Base-by-base conservation (phyloP, 2,113 vertebrate species). In the Struthio camelus region DNA sequence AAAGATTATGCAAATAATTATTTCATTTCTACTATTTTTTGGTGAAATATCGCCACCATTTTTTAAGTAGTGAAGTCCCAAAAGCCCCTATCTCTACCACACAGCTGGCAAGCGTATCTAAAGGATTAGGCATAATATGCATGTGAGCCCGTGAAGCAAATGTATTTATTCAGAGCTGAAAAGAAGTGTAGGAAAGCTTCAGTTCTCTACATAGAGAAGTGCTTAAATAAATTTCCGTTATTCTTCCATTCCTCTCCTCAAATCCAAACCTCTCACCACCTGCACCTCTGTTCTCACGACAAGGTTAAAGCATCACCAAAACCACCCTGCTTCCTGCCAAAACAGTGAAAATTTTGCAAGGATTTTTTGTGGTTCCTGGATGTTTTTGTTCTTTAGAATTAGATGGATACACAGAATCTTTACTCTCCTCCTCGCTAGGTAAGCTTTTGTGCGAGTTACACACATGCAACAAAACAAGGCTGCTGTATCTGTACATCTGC, bases 51-150 rank as follows among this genome's bases (percentile, higher is more conserved):
- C 89, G 19, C 89, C 90, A 83, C 94, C 90, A 85, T 85, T 95
- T 97, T 94, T 95, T 91, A 96, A 56, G 64, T 80, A 97, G 97
- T 87, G 90, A 98, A 97, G 98, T 98, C 98, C 98, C 97, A 97
- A 95, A 97, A 96, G 92, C 88, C 96, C 94, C 91, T 99, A 99
- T 99, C 99, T 99, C 98, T 98, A 97, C 98, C 98, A 98, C 98
- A 98, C 99, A 99, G 99, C 99, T 99, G 99, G 98, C 95, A 98
- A 99, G 98, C 98, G 98, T 98, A 98, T 97, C 99, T 98, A 98
- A 99, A 98, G 99, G 99, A 99, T 99, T 99, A 99, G 98, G 98
- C 97, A 97, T 97, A 95, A 97, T 90, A 72, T 51, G 42, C 97
- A 90, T 94, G 91, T 91, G 96, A 97, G 83, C 87, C 84, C 18